Evolutionary conservation across 2,797 vertebrate genomes (phyloP).

Genomic region (Bryconaethiops microstoma): DNA sequence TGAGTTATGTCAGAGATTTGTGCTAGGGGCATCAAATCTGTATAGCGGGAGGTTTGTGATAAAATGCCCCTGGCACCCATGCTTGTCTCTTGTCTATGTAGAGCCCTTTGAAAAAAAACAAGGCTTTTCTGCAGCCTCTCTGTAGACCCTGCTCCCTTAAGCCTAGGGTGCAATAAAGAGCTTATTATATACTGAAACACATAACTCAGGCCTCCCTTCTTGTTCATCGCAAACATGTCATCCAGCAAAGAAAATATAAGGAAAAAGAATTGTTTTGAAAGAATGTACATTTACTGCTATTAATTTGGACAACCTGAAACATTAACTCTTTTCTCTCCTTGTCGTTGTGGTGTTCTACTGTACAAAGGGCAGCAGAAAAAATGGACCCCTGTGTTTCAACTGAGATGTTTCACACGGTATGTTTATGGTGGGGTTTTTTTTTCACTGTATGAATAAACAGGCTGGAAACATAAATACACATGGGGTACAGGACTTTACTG

Average conservation of each 20-base stretch:
- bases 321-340: constrained; percentile 13
- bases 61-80: constrained; percentile 44
- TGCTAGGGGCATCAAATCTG: constrained; percentile 48
- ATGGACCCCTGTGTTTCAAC: constrained; percentile 12
- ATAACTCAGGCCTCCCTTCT: constrained; percentile 21
- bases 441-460: constrained; percentile 21
- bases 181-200: constrained; percentile 33
- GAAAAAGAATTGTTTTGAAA: constrained; percentile 27
- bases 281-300: constrained; percentile 2
- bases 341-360: constrained; percentile 15
- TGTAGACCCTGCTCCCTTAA: constrained; percentile 29
- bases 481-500: constrained; percentile 61
- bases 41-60: constrained; percentile 53
- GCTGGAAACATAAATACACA: constrained; percentile 57
- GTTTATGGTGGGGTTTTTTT: constrained; percentile 28
- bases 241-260: constrained; percentile 22
- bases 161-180: constrained; percentile 30
- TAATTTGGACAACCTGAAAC: constrained; percentile 25
- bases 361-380: constrained; percentile 21
- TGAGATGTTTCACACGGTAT: constrained; percentile 21
- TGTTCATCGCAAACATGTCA: constrained; percentile 32
- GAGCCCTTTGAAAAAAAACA: constrained; percentile 30
- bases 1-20: constrained; percentile 52
- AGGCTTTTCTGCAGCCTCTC: constrained; percentile 31
- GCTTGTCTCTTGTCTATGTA: constrained; percentile 30